Conservation (phyloP, 2,888 invertebrate species). For the Papilio elwesi region DNA sequence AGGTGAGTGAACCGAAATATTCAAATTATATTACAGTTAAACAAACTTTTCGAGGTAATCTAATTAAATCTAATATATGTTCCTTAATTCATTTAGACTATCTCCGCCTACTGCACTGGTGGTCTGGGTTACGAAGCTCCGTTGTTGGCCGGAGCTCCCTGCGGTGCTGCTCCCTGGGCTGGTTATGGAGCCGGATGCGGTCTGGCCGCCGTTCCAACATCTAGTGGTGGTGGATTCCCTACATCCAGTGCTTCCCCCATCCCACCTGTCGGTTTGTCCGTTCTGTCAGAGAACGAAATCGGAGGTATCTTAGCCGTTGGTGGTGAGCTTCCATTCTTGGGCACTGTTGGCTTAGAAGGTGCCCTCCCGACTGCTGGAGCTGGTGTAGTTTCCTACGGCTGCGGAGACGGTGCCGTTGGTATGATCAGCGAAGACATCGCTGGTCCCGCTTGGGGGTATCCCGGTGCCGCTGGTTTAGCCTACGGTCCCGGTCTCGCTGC, state of each 20-base stretch:
- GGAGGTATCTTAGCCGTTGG: constrained; percentile 50
- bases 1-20: constrained; percentile 40
- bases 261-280: constrained; percentile 49
- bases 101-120: constrained; percentile 20
- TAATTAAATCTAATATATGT: too few relatives aligned
- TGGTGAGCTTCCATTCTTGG: constrained; percentile 52
- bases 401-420: constrained; percentile 51
- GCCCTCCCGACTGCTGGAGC: constrained; percentile 49
- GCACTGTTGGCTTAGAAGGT: constrained; percentile 51
- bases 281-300: constrained; percentile 54
- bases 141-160: not conserved
- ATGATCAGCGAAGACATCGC: constrained; percentile 46
- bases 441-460: constrained; percentile 20
- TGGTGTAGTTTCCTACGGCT: constrained; percentile 50
- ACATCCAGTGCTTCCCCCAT: constrained; percentile 50
- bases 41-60: not conserved
- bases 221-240: constrained; percentile 44
- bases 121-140: constrained; percentile 8
- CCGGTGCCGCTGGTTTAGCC: constrained; percentile 26
- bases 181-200: constrained; percentile 35
- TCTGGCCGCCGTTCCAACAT: constrained; percentile 42
- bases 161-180: constrained; percentile 18
- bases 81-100: too few relatives aligned
- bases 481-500: constrained; percentile 24
- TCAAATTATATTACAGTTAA: not conserved